Evolutionary conservation across 2,888 invertebrate genomes (phyloP), one percentile per base, ranked within the genome.

Genomic region (Drosophila merina): DNA sequence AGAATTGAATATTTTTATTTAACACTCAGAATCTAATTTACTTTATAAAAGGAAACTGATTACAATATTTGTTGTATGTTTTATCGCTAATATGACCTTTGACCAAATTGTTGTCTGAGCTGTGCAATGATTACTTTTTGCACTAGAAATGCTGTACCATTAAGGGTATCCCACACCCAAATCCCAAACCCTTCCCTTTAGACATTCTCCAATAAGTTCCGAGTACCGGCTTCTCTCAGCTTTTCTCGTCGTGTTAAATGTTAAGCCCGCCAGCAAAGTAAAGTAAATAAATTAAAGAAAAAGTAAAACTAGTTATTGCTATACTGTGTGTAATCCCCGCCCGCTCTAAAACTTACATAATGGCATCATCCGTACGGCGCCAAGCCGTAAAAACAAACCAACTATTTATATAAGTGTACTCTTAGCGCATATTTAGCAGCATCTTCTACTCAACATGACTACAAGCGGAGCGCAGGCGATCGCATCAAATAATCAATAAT

Each of bases 361-460:
- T 70, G 66, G 72, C 76, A 74, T 72, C 76, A 59, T 73, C 70
- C 55, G 31, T 51, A 38, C 33, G 47, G 45, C 58, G 49, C 58
- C 47, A 31, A 64, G 49, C 14, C 33, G 44, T 57, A 55, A 14
- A 14, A 14, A 57, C 4, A 54, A 56, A 59, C 55, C 72, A 75
- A 75, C 84, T 86, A 82, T 76, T 76, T 58, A 83, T 74, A 72
- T 86, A 82, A 82, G 82, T 82, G 84, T 86, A 82, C 74, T 82
- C 81, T 82, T 86, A 82, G 84, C 84, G 82, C 84, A 80, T 83
- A 85, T 72, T 83, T 82, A 86, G 82, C 82, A 82, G 86, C 86
- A 86, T 82, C 82, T 86, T 82, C 67, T 86, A 82, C 81, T 86
- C 82, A 86, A 42, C 81, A 80, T 83, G 86, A 82, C 86, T 77